phyloP scores from a whole-genome alignment of 30 jellyfish, hydroid and myxozoan genomes.

The Cassiopea andromeda region DNA sequence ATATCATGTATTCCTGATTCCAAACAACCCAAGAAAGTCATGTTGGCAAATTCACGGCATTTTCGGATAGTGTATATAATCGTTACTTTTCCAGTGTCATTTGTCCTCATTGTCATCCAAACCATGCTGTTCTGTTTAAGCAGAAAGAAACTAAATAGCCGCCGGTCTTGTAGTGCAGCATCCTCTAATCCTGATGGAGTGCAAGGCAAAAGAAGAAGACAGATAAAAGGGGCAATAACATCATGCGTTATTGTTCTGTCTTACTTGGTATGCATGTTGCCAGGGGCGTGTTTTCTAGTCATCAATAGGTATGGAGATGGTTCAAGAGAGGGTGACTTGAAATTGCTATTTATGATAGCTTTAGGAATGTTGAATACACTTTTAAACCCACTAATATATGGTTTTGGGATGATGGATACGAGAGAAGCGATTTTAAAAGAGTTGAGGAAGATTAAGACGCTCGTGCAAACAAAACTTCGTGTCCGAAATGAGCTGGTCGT shows the following conservation, averaged over 20 bases:
- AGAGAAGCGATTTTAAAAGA: conserved; percentile 6
- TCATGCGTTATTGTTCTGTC: background rate
- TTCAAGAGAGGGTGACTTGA: background rate
- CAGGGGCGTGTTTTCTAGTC: background rate
- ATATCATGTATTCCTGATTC: background rate
- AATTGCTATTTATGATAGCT: background rate
- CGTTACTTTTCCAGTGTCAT: background rate
- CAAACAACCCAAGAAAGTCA: background rate
- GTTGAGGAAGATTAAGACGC: background rate
- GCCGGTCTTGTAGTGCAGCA: background rate
- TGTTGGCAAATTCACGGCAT: background rate
- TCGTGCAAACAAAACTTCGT: background rate
- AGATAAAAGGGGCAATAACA: background rate
- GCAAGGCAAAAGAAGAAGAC: background rate
- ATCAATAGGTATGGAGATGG: background rate
- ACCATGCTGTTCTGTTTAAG: background rate
- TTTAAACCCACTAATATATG: conserved; percentile 9
- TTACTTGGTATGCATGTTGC: background rate
- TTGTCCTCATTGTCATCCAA: background rate
- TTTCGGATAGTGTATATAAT: background rate
- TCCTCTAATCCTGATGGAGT: background rate
- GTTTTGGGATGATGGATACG: conserved; percentile 16
- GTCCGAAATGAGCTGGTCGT: background rate
- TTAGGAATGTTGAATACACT: background rate
- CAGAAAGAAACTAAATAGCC: background rate